Evolutionary conservation across 1,140 invertebrate genomes (phyloP).

Genomic region (Saxidomus purpurata): DNA sequence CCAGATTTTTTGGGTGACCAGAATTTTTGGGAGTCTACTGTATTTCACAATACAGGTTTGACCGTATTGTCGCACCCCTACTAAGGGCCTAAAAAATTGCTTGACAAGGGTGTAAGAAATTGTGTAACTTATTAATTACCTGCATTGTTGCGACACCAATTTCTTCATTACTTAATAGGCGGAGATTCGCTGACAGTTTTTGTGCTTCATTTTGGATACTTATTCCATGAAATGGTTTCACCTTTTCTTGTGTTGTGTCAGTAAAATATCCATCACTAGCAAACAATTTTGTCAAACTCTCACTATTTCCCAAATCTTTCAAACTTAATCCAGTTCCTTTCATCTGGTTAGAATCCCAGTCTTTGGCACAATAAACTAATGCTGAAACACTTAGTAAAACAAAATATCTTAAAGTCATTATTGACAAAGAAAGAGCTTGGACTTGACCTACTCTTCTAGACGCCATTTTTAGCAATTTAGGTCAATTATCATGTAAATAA

Average conservation of each 20-base stretch:
- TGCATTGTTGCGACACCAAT: constrained; percentile 88
- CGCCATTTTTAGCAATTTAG: constrained; percentile 45
- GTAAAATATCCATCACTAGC: constrained; percentile 66
- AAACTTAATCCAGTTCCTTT: constrained; percentile 37
- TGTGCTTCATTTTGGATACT: constrained; percentile 79
- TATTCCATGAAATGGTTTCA: constrained; percentile 74
- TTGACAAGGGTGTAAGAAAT: too few relatives aligned
- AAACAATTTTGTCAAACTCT: constrained; percentile 56
- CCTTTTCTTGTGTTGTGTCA: constrained; percentile 63
- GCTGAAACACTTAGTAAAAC: neutral
- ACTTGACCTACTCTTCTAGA: constrained; percentile 33
- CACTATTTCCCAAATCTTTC: constrained; percentile 33
- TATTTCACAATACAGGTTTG: too few relatives aligned
- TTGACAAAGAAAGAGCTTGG: constrained; percentile 37
- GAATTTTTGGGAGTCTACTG: too few relatives aligned
- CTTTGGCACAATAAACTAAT: neutral
- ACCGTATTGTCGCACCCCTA: too few relatives aligned
- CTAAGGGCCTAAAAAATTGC: too few relatives aligned
- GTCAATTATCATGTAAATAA: constrained; percentile 30
- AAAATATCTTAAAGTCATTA: neutral
- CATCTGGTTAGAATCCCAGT: constrained; percentile 28
- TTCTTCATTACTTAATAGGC: constrained; percentile 87
- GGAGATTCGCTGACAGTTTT: constrained; percentile 76
- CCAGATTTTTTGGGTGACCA: too few relatives aligned
- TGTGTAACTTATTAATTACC: too few relatives aligned